Evolutionary conservation across 35 echinoderm and acorn worm species (phyloP).

Genomic region (Acanthaster planci): DNA sequence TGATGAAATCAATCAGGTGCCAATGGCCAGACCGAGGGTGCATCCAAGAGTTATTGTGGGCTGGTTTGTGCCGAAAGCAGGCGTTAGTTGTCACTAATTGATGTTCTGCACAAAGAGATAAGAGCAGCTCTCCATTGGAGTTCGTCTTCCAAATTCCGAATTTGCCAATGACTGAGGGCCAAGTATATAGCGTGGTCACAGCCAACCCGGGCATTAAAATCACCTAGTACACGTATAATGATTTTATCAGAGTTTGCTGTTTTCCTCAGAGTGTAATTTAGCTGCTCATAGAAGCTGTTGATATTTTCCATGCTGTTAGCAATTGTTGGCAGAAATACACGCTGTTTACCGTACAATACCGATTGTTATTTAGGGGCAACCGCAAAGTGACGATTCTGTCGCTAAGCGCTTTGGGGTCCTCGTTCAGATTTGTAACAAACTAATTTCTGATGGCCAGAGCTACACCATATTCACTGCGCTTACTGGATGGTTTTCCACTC

Average conservation of each 20-base stretch:
- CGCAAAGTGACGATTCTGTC: too few relatives aligned
- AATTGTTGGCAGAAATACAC: too few relatives aligned
- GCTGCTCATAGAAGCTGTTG: too few relatives aligned
- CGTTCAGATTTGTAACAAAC: too few relatives aligned
- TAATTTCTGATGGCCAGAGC: too few relatives aligned
- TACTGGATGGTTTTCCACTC: too few relatives aligned
- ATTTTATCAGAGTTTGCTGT: not conserved
- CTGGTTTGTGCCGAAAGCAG: constrained; percentile 3
- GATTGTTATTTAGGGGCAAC: too few relatives aligned
- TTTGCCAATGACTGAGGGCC: constrained; percentile 13
- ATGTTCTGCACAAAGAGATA: constrained; percentile 25
- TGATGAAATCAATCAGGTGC: constrained; percentile 42
- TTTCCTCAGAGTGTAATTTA: too few relatives aligned
- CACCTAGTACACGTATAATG: constrained; percentile 6
- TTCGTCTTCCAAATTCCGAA: constrained; percentile 16
- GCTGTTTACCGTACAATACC: too few relatives aligned
- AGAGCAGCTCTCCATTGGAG: constrained; percentile 3
- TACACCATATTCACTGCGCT: too few relatives aligned
- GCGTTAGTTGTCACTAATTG: constrained; percentile 31
- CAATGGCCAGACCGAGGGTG: constrained; percentile 39
- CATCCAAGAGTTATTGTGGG: not conserved
- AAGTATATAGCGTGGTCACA: constrained; percentile 15
- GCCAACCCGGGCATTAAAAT: constrained; percentile 39
- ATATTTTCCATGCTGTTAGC: too few relatives aligned
- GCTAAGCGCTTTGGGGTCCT: too few relatives aligned